Evolutionary conservation across 2,797 vertebrate species (phyloP).

Genomic region (Coranthus polyacanthus): DNA sequence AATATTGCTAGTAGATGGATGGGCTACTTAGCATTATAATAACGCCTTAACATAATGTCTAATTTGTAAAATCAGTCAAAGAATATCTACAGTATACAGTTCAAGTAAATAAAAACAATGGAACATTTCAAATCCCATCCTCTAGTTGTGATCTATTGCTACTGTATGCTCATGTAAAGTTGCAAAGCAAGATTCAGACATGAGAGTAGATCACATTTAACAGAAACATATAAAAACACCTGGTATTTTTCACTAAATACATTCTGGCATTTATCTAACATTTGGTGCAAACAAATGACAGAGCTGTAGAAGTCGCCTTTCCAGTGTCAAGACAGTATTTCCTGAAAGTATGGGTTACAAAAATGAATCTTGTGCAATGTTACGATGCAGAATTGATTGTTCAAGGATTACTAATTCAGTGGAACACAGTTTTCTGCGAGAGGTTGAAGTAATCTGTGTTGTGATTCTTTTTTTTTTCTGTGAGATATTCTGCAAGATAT

Average conservation of each 20-base stretch:
- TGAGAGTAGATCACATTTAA: conserved; percentile 54
- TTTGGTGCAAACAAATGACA: conserved; percentile 57
- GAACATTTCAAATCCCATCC: conserved; percentile 33
- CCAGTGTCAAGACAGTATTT: conserved; percentile 28
- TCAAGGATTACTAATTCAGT: conserved; percentile 17
- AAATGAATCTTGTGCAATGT: conserved; percentile 25
- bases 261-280: conserved; percentile 61
- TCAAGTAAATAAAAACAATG: conserved; percentile 52
- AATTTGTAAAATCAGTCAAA: conserved; percentile 42
- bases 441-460: conserved; percentile 27
- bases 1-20: conserved; percentile 75
- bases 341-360: conserved; percentile 28
- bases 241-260: conserved; percentile 46
- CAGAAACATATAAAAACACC: conserved; percentile 59
- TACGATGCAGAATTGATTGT: not conserved
- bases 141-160: conserved; percentile 73
- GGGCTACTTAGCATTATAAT: conserved; percentile 24
- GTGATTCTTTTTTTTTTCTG: conserved; percentile 39
- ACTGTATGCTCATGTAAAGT: conserved; percentile 54
- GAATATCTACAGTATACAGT: conserved; percentile 23
- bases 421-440: conserved; percentile 26
- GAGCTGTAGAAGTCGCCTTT: conserved; percentile 37
- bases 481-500: conserved; percentile 50
- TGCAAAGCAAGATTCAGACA: conserved; percentile 45
- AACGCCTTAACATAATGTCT: conserved; percentile 38